Conservation (phyloP, 2,888 invertebrate genomes). For the Anagyrus pseudococci region DNA sequence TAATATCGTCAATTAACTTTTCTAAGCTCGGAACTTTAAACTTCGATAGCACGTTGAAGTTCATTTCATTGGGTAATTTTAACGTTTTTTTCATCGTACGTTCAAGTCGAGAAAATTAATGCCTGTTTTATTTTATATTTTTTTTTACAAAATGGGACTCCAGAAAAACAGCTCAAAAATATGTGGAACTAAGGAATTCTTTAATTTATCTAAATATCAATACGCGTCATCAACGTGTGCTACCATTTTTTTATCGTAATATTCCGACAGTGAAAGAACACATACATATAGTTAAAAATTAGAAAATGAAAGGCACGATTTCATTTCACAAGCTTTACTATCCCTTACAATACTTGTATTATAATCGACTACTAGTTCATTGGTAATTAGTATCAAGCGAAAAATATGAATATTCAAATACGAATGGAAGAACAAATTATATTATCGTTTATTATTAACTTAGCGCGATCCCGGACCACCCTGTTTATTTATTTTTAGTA, state of each 20-base stretch:
- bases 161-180: too few species aligned
- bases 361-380: conserved; percentile 27
- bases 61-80: too few species aligned
- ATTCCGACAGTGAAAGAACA: conserved; percentile 19
- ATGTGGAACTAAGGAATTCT: too few species aligned
- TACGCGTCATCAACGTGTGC: not conserved
- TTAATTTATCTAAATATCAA: conserved; percentile 1
- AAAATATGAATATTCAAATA: conserved; percentile 29
- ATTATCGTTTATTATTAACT: conserved; percentile 23
- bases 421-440: conserved; percentile 22
- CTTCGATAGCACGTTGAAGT: too few species aligned
- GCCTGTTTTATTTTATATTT: too few species aligned
- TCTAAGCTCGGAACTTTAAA: too few species aligned
- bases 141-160: too few species aligned
- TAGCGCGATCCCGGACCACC: conserved; percentile 56
- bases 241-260: conserved; percentile 1
- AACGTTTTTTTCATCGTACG: too few species aligned
- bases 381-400: conserved; percentile 27
- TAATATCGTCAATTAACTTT: too few species aligned
- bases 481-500: conserved; percentile 38
- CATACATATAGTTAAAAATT: conserved; percentile 28
- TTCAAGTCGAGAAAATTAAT: too few species aligned
- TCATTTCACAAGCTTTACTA: conserved; percentile 33
- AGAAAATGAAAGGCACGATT: conserved; percentile 40
- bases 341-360: conserved; percentile 10